Base-by-base conservation (phyloP, 2,888 invertebrate genomes). In the Lydus trimaculatus region DNA sequence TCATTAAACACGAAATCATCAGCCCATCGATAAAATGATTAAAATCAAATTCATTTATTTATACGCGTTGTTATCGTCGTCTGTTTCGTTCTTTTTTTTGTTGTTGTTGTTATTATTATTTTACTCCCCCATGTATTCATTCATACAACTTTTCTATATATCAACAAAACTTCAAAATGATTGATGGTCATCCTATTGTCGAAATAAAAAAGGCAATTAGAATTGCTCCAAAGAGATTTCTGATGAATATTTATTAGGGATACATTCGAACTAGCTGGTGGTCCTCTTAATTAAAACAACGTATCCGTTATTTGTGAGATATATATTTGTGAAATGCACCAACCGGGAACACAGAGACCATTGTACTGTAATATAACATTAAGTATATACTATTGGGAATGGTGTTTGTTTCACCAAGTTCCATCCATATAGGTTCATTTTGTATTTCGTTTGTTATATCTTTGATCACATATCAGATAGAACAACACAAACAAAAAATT, bases 271-370 rank as follows among this genome's bases (percentile, higher is more conserved):
- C 0, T 20, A 23, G 23, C 0, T 52, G 52, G 23, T 65, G 66
- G 65, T 52, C 23, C 65, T 69, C 69, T 69, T 69, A 69, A 69
- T 69, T 69, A 69, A 69, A 69, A 65, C 69, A 60, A 43, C 64
- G 61, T 58, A 60, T 23, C 52, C 56, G 31, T 56, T 67, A 63
- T 25, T 17, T 63, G 62, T 67, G 67, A 61, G 61, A 67, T 63
- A 67, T 64, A n/a, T n/a, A n/a, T n/a, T n/a, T n/a, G 64, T 11
- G 52, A 25, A 56, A 48, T 48, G 8, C 20, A 48, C 20, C n/a
- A 20, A 48, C 4, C 9, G 15, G 15, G 25, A 15, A 25, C 25
- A 4, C 6, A 48, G 48, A 48, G 20, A 20, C 48, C 20, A 20
- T 0, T 17, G 6, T 23, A 23, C 20, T 52, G 20, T 20, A 17